Conservation (phyloP, 2,113 vertebrate species). For the Urocitellus parryii region DNA sequence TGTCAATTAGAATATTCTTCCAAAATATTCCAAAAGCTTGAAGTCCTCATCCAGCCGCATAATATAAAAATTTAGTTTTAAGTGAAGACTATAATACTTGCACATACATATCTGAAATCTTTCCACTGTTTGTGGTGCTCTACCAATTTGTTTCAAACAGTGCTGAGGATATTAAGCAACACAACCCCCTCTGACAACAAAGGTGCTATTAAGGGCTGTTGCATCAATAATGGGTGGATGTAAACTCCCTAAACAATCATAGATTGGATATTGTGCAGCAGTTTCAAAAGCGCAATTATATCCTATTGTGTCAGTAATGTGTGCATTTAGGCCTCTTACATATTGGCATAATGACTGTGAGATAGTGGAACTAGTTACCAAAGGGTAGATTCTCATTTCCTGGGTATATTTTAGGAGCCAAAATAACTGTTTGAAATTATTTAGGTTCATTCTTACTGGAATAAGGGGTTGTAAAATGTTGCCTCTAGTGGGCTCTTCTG, state of each 20-base stretch:
- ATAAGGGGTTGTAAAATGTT: slow-evolving; percentile 49
- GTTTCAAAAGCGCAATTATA: slow-evolving; percentile 77
- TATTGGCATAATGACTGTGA: slow-evolving; percentile 65
- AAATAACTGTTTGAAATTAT: slow-evolving; percentile 74
- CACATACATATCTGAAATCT: slow-evolving; percentile 46
- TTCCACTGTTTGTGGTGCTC: neutral
- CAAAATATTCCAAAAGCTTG: slow-evolving; percentile 29
- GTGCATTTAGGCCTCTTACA: slow-evolving; percentile 76
- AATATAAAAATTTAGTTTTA: neutral
- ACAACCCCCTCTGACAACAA: slow-evolving; percentile 70
- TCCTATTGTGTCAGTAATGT: slow-evolving; percentile 79
- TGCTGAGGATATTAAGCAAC: slow-evolving; percentile 70
- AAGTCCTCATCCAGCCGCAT: neutral
- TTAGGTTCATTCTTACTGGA: slow-evolving; percentile 69
- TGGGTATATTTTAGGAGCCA: slow-evolving; percentile 63
- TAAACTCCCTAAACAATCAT: slow-evolving; percentile 78
- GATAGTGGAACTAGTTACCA: slow-evolving; percentile 74
- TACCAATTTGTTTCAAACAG: slow-evolving; percentile 62
- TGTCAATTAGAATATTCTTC: slow-evolving; percentile 1
- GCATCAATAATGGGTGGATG: slow-evolving; percentile 73
- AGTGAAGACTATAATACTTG: neutral
- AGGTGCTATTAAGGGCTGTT: slow-evolving; percentile 72
- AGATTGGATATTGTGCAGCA: slow-evolving; percentile 76
- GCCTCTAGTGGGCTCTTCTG: neutral
- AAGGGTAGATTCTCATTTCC: slow-evolving; percentile 80